Conservation (phyloP, 2,113 vertebrate species). For the Paramisgurnus dabryanus region DNA sequence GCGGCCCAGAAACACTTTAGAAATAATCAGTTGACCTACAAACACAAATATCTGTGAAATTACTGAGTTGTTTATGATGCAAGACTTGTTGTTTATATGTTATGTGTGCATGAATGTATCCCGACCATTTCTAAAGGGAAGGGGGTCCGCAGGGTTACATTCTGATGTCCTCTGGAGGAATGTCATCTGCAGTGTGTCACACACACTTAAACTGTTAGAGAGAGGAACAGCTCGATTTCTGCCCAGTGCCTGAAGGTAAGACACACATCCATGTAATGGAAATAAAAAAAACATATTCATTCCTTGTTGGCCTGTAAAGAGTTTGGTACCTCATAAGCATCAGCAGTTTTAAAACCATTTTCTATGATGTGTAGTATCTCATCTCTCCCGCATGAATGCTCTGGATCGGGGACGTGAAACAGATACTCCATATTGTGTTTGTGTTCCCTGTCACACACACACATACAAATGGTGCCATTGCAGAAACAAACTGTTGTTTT, state of each 20-base stretch:
- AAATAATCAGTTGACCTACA: conserved; percentile 77
- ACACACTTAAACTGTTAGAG: conserved; percentile 76
- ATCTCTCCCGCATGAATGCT: conserved; percentile 69
- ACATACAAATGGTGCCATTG: background rate
- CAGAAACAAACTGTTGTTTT: no score
- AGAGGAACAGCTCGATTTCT: conserved; percentile 72
- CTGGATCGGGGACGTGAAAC: conserved; percentile 77
- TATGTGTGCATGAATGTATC: background rate
- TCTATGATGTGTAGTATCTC: conserved; percentile 78
- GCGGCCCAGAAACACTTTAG: conserved; percentile 80
- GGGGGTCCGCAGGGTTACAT: conserved; percentile 54
- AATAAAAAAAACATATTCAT: background rate
- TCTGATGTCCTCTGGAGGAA: conserved; percentile 58
- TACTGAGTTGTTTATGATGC: background rate
- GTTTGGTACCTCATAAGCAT: conserved; percentile 66
- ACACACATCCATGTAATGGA: conserved; percentile 1
- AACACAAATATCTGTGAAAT: conserved; percentile 16
- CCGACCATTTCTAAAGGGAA: conserved; percentile 74
- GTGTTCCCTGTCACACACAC: conserved; percentile 67
- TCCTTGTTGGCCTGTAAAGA: background rate
- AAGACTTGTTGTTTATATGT: no score
- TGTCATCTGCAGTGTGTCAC: conserved; percentile 74
- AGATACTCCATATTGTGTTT: conserved; percentile 79
- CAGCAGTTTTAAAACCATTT: conserved; percentile 75
- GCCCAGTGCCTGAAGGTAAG: conserved; percentile 61